Evolutionary conservation across 2,113 vertebrate species (phyloP).

Genomic region (Paradoxurus hermaphroditus): DNA sequence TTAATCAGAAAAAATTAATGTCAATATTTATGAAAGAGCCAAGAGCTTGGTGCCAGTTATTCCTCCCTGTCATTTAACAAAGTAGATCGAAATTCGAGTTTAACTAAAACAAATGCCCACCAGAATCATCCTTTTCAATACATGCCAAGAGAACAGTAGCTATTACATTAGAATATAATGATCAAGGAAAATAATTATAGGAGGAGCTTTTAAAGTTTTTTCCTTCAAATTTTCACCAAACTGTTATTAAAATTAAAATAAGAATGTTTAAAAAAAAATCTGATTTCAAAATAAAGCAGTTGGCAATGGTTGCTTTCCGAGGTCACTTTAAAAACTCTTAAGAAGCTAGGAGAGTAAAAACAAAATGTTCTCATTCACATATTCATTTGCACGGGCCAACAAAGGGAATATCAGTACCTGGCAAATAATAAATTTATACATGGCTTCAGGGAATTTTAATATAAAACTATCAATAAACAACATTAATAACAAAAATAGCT

Average conservation of each 20-base stretch:
- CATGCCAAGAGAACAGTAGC: background rate
- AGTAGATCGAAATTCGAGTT: background rate
- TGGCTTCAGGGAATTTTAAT: slow-evolving; percentile 10
- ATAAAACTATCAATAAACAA: background rate
- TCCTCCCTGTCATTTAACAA: background rate
- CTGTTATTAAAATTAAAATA: background rate
- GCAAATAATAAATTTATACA: slow-evolving; percentile 7
- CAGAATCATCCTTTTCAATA: slow-evolving; percentile 19
- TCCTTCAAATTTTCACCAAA: slow-evolving; percentile 7
- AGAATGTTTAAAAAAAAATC: background rate
- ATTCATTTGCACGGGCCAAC: slow-evolving; percentile 20
- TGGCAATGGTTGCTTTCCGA: background rate
- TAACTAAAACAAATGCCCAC: slow-evolving; percentile 9
- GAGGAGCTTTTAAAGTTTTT: slow-evolving; percentile 33
- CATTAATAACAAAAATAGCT: background rate
- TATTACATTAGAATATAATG: background rate
- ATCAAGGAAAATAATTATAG: background rate
- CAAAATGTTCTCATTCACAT: slow-evolving; percentile 4
- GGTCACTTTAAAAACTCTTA: background rate
- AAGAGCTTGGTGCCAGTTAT: background rate
- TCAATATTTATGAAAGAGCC: background rate
- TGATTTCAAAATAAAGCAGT: slow-evolving; percentile 41
- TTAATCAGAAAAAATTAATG: slow-evolving; percentile 9
- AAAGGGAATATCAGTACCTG: background rate
- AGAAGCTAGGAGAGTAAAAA: background rate